Evolutionary conservation across 2,888 invertebrate genomes (phyloP).

Genomic region (Yponomeuta cagnagella): DNA sequence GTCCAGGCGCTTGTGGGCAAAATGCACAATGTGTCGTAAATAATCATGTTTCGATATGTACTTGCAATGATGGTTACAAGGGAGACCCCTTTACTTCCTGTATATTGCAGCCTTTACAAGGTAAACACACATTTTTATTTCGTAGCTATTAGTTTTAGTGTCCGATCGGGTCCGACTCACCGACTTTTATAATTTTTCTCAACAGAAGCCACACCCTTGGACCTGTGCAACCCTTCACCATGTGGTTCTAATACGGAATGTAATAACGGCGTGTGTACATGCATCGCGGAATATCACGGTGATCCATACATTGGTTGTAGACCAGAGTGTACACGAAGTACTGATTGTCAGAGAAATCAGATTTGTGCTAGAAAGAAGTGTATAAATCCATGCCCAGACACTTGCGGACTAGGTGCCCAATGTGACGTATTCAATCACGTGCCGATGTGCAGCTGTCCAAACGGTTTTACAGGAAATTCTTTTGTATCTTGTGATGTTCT

Average conservation of each 20-base stretch:
- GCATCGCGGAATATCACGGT: constrained; percentile 83
- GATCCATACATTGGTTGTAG: constrained; percentile 86
- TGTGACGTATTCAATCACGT: constrained; percentile 87
- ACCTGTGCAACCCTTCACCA: constrained; percentile 80
- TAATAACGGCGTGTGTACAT: constrained; percentile 80
- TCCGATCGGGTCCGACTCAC: too few relatives aligned
- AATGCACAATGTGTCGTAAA: constrained; percentile 75
- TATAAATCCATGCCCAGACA: constrained; percentile 84
- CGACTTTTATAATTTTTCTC: not conserved
- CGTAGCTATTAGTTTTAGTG: not conserved
- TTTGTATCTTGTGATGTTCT: constrained; percentile 79
- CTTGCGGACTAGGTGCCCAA: constrained; percentile 84
- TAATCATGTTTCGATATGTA: constrained; percentile 79
- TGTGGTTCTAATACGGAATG: constrained; percentile 86
- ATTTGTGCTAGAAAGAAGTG: constrained; percentile 86
- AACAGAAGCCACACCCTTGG: constrained; percentile 38
- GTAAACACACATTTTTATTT: constrained; percentile 28
- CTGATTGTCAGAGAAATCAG: constrained; percentile 81
- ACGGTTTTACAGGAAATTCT: constrained; percentile 85
- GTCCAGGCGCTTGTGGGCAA: constrained; percentile 80
- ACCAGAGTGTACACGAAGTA: constrained; percentile 87
- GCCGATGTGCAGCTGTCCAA: constrained; percentile 83
- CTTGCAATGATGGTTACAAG: constrained; percentile 73
- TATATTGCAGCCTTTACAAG: constrained; percentile 44
- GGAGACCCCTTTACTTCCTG: constrained; percentile 78